These are phyloP conservation scores for Cheilosia variabilis DNA, from an alignment of 2,888 invertebrate species.

Conservation along the genomic window DNA sequence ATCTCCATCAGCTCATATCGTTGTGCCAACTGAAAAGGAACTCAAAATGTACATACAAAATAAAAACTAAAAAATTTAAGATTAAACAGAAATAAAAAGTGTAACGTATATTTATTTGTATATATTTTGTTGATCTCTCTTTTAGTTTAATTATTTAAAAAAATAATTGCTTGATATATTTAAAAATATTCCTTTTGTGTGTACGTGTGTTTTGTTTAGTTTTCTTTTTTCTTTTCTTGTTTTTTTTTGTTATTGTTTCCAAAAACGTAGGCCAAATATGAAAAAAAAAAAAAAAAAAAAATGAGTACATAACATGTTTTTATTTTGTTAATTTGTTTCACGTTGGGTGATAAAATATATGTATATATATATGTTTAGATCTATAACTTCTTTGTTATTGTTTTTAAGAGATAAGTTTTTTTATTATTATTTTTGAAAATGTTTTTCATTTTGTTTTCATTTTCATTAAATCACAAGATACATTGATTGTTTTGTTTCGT, in stretches of 20 bases:
- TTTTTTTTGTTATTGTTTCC: not conserved
- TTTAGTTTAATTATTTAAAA: constrained; percentile 36
- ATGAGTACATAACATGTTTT: constrained; percentile 48
- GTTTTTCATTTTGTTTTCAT: constrained; percentile 60
- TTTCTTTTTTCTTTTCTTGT: not conserved
- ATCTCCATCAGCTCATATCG: no score
- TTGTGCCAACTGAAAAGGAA: not conserved
- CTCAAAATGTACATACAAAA: constrained; percentile 1
- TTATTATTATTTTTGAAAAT: constrained; percentile 54
- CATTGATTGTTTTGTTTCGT: constrained; percentile 73
- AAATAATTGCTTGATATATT: constrained; percentile 42
- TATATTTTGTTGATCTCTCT: constrained; percentile 39
- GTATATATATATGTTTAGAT: constrained; percentile 42
- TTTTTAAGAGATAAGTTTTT: constrained; percentile 45
- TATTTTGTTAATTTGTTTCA: constrained; percentile 29
- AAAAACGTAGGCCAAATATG: constrained; percentile 45
- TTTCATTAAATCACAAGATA: constrained; percentile 73
- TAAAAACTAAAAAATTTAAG: constrained; percentile 18
- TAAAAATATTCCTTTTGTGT: constrained; percentile 37
- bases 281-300: constrained; percentile 25
- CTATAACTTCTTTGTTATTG: constrained; percentile 43
- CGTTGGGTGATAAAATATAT: constrained; percentile 56
- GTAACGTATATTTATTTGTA: constrained; percentile 68
- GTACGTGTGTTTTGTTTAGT: not conserved
- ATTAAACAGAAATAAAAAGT: constrained; percentile 57